phyloP scores from a whole-genome alignment of 2,797 vertebrate species.

The Spatula versicolor region DNA sequence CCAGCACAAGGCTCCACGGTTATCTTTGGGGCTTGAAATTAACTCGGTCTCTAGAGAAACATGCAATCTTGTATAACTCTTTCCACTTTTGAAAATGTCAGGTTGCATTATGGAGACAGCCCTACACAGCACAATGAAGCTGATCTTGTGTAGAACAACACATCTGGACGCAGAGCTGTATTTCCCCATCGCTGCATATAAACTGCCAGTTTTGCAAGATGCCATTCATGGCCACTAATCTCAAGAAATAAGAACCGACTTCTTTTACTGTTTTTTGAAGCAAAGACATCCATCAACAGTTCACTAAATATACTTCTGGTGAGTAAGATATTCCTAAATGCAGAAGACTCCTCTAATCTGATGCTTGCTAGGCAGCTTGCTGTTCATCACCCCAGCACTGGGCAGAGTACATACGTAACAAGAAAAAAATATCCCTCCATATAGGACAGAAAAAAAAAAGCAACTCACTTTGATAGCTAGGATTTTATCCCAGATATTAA shows the following conservation, averaged over 20 bases:
- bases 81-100: not conserved
- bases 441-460: not conserved
- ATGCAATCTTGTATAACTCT: not conserved
- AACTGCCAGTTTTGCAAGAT: not conserved
- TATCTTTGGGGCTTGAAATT: not conserved
- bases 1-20: not conserved
- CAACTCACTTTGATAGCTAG: not conserved
- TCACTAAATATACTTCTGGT: not conserved
- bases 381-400: not conserved
- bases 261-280: not conserved
- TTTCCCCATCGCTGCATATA: not conserved
- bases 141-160: not conserved
- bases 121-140: not conserved
- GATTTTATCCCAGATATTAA: not conserved
- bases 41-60: not conserved
- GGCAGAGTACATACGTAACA: not conserved
- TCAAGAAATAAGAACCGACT: not conserved
- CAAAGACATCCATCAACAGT: not conserved
- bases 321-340: not conserved
- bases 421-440: not conserved
- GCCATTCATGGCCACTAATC: not conserved
- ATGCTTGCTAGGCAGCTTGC: not conserved
- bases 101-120: not conserved
- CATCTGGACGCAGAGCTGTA: not conserved
- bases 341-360: not conserved